Evolutionary conservation across 2,888 invertebrate genomes (phyloP).

Genomic region (Carterocephalus palaemon): DNA sequence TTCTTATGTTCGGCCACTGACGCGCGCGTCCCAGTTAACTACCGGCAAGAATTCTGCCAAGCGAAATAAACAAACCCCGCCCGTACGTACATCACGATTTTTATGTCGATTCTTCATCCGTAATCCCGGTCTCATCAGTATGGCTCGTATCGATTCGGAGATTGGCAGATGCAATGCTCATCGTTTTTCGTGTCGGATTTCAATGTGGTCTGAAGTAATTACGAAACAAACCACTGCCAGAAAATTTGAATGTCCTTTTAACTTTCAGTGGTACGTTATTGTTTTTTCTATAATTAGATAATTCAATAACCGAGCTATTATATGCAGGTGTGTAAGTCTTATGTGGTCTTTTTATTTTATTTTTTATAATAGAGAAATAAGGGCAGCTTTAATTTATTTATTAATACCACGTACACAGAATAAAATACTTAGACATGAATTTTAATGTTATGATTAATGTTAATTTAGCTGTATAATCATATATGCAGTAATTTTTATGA

Average conservation of each 20-base stretch:
- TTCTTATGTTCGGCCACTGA: slow-evolving; percentile 1
- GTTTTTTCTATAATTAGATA: slow-evolving; percentile 29
- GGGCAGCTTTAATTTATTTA: too few relatives aligned
- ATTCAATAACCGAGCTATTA: slow-evolving; percentile 26
- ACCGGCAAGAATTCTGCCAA: slow-evolving; percentile 49
- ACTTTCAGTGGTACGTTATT: slow-evolving; percentile 17
- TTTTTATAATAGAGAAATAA: too few relatives aligned
- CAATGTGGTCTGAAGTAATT: slow-evolving; percentile 13
- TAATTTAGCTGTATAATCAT: too few relatives aligned
- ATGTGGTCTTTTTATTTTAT: too few relatives aligned
- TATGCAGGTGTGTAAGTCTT: too few relatives aligned
- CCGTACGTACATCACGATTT: slow-evolving; percentile 55
- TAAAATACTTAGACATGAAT: too few relatives aligned
- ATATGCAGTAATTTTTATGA: too few relatives aligned
- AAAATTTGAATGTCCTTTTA: slow-evolving; percentile 13
- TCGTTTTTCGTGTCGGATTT: slow-evolving; percentile 30
- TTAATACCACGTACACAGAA: too few relatives aligned
- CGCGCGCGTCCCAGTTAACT: slow-evolving; percentile 42
- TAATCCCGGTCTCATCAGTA: slow-evolving; percentile 39
- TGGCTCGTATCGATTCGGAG: slow-evolving; percentile 44
- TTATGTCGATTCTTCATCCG: slow-evolving; percentile 47
- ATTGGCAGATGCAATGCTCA: slow-evolving; percentile 43
- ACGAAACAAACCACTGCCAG: slow-evolving; percentile 3
- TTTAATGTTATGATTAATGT: too few relatives aligned
- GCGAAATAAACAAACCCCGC: slow-evolving; percentile 55